phyloP scores from a whole-genome alignment of 2,888 invertebrate genomes.

The Leptinotarsa juncta region DNA sequence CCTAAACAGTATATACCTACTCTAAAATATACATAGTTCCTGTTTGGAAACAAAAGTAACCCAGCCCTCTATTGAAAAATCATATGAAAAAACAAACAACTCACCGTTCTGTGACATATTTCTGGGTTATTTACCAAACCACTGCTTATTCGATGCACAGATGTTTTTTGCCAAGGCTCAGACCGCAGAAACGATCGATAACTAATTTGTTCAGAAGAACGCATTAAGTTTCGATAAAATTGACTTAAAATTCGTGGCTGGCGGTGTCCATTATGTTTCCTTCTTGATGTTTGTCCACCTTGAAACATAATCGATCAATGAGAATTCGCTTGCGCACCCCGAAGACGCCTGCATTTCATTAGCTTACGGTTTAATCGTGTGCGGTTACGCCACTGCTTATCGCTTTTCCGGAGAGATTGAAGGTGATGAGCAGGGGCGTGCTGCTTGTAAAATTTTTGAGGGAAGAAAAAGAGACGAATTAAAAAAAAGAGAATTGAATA shows the following conservation, averaged over 20 bases:
- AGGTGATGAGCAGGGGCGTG: neutral
- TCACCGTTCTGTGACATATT: conserved; percentile 39
- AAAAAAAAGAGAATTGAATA: no score
- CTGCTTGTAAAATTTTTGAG: neutral
- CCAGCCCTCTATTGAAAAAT: neutral
- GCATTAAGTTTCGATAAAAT: conserved; percentile 11
- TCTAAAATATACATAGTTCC: no score
- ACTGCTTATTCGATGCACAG: conserved; percentile 3
- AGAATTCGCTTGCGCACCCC: neutral
- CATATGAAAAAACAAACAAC: conserved; percentile 12
- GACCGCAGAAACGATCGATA: conserved; percentile 35
- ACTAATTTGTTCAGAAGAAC: conserved; percentile 21
- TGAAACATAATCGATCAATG: conserved; percentile 41
- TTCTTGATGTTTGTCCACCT: conserved; percentile 36
- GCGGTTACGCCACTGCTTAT: conserved; percentile 13
- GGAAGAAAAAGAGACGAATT: neutral
- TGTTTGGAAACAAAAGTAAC: neutral
- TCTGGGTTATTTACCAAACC: neutral
- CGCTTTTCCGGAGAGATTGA: conserved; percentile 3
- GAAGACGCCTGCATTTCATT: neutral
- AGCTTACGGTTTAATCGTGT: neutral
- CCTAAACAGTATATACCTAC: no score
- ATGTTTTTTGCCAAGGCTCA: conserved; percentile 10
- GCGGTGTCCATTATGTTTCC: conserved; percentile 34
- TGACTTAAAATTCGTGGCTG: conserved; percentile 20